Conservation (phyloP, 2,797 vertebrate species). For the Danio albolineatus region DNA sequence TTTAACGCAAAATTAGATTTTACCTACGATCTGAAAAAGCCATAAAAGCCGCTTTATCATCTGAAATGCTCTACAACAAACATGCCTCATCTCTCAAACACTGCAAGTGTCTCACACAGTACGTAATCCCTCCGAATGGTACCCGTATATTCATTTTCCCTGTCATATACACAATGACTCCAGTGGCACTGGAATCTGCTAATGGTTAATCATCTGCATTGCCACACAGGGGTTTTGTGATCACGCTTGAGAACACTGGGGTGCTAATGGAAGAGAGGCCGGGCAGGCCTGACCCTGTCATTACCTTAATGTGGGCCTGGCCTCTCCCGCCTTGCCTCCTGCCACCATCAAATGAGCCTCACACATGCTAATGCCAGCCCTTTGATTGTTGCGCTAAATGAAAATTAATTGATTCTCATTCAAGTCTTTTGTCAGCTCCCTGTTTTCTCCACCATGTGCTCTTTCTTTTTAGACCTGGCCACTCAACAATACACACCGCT, state of each 20-base stretch:
- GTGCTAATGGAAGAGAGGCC: slow-evolving; percentile 80
- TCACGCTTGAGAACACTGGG: slow-evolving; percentile 74
- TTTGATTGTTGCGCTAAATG: slow-evolving; percentile 84
- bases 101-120: slow-evolving; percentile 27
- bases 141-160: slow-evolving; percentile 47
- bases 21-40: not conserved
- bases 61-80: not conserved
- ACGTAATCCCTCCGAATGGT: slow-evolving; percentile 33
- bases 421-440: slow-evolving; percentile 73
- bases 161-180: slow-evolving; percentile 43
- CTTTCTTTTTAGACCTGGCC: slow-evolving; percentile 76
- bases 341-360: slow-evolving; percentile 78
- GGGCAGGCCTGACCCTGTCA: slow-evolving; percentile 74
- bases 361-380: slow-evolving; percentile 81
- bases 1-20: not conserved
- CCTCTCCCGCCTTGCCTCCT: slow-evolving; percentile 73
- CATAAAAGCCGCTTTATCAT: not conserved
- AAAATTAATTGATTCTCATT: slow-evolving; percentile 85
- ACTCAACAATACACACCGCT: slow-evolving; percentile 70
- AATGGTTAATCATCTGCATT: slow-evolving; percentile 71
- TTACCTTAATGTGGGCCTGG: slow-evolving; percentile 78
- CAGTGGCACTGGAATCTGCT: slow-evolving; percentile 50
- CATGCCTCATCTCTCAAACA: slow-evolving; percentile 19
- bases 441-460: slow-evolving; percentile 74
- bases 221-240: slow-evolving; percentile 76